Conservation (phyloP, 2,888 invertebrate species). For the Eupelmus urozonus region DNA sequence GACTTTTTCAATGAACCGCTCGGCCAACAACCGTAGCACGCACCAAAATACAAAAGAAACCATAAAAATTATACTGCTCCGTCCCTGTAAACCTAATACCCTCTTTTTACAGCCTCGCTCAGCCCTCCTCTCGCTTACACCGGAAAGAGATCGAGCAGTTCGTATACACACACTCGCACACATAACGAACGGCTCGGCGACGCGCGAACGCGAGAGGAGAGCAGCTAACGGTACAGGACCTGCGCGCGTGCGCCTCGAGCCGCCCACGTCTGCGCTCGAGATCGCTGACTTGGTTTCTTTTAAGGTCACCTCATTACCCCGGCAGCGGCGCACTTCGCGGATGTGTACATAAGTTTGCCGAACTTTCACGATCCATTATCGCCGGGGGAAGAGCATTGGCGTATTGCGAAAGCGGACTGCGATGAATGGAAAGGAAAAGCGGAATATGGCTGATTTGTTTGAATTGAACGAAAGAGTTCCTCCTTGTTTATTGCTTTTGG, state of each 20-base stretch:
- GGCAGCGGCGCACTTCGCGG: neutral
- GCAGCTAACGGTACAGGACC: conserved; percentile 47
- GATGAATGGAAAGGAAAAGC: neutral
- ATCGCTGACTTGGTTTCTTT: conserved; percentile 31
- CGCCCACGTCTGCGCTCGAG: neutral
- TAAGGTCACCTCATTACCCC: conserved; percentile 48
- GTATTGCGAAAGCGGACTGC: neutral
- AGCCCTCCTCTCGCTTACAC: too few relatives aligned
- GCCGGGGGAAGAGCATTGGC: neutral
- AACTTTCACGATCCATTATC: conserved; percentile 35
- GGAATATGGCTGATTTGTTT: neutral
- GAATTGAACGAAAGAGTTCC: too few relatives aligned
- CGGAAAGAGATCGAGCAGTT: neutral
- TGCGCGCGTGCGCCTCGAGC: neutral
- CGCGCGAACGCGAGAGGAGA: conserved; percentile 20
- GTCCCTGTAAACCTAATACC: neutral
- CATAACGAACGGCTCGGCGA: neutral
- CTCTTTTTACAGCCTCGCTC: too few relatives aligned
- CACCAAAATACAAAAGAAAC: neutral
- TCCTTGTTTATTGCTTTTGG: too few relatives aligned
- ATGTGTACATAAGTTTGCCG: neutral
- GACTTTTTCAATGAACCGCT: too few relatives aligned
- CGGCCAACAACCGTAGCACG: neutral
- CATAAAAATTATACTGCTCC: neutral
- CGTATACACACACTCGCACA: neutral